These are phyloP conservation scores for Halichondria panicea DNA, from an alignment of 37 sponge, comb jelly and placozoan species.

Conservation along the genomic window DNA sequence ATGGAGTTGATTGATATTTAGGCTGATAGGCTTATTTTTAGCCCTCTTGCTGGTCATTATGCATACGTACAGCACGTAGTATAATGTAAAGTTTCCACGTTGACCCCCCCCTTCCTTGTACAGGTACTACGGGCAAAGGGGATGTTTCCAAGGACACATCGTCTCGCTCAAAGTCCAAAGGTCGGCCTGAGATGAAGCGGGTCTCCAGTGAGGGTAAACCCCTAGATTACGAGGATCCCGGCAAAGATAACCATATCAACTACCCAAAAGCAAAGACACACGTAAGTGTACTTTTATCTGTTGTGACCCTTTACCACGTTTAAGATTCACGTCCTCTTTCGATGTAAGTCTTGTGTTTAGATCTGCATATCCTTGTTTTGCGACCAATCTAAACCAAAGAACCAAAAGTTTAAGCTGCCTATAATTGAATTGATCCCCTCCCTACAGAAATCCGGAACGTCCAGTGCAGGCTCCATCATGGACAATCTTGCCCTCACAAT, in stretches of 20 bases:
- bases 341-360: neutral
- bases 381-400: neutral
- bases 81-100: too few species aligned
- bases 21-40: too few species aligned
- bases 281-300: neutral
- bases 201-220: conserved; percentile 43
- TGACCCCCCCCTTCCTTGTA: neutral
- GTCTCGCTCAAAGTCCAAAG: neutral
- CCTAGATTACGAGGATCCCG: conserved; percentile 24
- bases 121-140: neutral
- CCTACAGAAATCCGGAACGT: conserved; percentile 45
- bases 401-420: neutral
- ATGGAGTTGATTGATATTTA: too few species aligned
- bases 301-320: neutral
- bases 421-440: neutral
- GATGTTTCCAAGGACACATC: conserved; percentile 2
- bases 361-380: neutral
- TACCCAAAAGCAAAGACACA: neutral
- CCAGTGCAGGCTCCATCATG: conserved; percentile 25
- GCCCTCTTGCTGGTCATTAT: too few species aligned
- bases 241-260: neutral
- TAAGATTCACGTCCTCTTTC: neutral
- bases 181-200: conserved; percentile 36
- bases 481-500: conserved; percentile 13
- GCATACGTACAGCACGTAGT: too few species aligned